These are phyloP conservation scores for Himalopsyche tibetana DNA, from an alignment of 2,888 invertebrate genomes.

Conservation along the genomic window DNA sequence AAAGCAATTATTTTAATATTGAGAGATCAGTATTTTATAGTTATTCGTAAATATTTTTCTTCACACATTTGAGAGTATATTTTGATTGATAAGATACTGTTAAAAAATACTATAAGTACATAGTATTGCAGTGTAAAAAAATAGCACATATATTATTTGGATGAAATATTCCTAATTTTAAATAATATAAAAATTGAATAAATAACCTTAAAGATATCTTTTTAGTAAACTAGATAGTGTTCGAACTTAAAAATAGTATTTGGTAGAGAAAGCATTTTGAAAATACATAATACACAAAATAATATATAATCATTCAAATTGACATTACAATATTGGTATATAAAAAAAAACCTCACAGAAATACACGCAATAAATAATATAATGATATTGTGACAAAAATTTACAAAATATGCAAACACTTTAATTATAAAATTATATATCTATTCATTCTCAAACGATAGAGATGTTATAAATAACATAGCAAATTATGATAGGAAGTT, in stretches of 20 bases:
- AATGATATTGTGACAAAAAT: conserved; percentile 8
- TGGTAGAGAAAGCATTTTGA: conserved; percentile 61
- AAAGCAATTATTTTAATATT: conserved; percentile 36
- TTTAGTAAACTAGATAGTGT: conserved; percentile 36
- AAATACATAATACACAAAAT: conserved; percentile 46
- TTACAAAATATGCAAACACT: conserved; percentile 23
- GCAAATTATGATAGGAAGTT: no score
- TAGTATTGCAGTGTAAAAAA: conserved; percentile 47
- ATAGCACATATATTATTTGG: conserved; percentile 28
- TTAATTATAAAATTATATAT: neutral
- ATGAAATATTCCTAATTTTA: conserved; percentile 44
- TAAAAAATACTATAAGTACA: conserved; percentile 57
- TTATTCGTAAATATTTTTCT: conserved; percentile 15
- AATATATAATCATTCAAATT: neutral
- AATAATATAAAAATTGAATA: conserved; percentile 43
- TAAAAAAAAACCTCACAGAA: neutral
- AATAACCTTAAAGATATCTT: conserved; percentile 24
- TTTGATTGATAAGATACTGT: conserved; percentile 19
- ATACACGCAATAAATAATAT: conserved; percentile 36
- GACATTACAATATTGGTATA: conserved; percentile 8
- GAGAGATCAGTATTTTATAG: conserved; percentile 38
- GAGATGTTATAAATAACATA: neutral
- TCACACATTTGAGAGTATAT: conserved; percentile 23
- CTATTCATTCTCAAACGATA: neutral
- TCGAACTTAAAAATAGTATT: conserved; percentile 64